Evolutionary conservation across 2,797 vertebrate species (phyloP).

Genomic region (Labroides dimidiatus): DNA sequence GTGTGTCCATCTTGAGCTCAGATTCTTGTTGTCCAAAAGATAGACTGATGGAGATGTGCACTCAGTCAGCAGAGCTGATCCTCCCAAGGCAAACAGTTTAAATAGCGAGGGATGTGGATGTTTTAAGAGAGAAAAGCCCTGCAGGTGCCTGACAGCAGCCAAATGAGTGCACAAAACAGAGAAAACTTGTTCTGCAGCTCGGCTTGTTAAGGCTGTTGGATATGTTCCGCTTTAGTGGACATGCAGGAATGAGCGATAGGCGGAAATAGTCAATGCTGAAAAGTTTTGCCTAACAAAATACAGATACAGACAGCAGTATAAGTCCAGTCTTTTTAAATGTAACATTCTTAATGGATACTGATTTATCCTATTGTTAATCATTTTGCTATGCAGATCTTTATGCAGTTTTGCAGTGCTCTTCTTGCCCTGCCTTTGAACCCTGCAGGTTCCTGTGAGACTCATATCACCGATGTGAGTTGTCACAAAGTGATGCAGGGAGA

Average conservation of each 20-base stretch:
- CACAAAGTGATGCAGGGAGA: constrained; percentile 18
- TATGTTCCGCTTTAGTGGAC: constrained; percentile 47
- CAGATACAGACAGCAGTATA: background rate
- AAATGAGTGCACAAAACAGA: constrained; percentile 51
- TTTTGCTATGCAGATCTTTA: background rate
- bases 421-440: constrained; percentile 51
- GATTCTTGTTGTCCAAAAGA: constrained; percentile 23
- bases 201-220: constrained; percentile 50
- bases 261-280: constrained; percentile 7
- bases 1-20: background rate
- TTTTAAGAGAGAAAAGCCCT: constrained; percentile 44
- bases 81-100: constrained; percentile 51
- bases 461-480: constrained; percentile 44
- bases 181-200: constrained; percentile 34
- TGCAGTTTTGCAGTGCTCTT: constrained; percentile 27
- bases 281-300: constrained; percentile 14
- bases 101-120: constrained; percentile 45
- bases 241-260: constrained; percentile 34
- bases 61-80: constrained; percentile 44
- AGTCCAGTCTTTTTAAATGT: constrained; percentile 5
- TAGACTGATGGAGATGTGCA: constrained; percentile 46
- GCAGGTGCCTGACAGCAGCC: constrained; percentile 61
- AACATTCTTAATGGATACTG: fast-evolving
- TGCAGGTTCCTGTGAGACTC: constrained; percentile 31
- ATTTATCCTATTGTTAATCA: background rate